Percentiles rank a stretch among this genome's conserved stretches.
These are phyloP conservation scores for Idaea aversata DNA, from an alignment of 2,888 invertebrate genomes.

Conservation along the genomic window DNA sequence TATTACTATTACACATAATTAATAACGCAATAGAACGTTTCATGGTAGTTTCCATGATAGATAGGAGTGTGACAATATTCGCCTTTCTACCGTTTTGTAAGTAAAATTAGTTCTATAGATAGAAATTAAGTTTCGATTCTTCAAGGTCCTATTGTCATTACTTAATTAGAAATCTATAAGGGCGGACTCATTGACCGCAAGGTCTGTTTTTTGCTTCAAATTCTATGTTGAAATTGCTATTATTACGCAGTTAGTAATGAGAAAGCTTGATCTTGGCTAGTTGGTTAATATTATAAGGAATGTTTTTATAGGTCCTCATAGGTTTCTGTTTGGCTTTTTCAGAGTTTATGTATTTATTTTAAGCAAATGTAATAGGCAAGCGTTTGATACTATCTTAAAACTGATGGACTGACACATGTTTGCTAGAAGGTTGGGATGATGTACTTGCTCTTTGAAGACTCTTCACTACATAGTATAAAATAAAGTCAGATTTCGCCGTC, in stretches of 20 bases:
- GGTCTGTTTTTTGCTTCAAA: conserved; percentile 59
- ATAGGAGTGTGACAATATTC: conserved; percentile 14
- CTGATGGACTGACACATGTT: no score
- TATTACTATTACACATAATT: conserved; percentile 8
- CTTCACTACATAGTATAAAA: no score
- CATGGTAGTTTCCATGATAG: conserved; percentile 13
- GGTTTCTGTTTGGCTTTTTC: not conserved
- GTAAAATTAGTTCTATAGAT: conserved; percentile 21
- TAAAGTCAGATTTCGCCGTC: no score
- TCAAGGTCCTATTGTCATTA: conserved; percentile 56
- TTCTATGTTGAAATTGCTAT: conserved; percentile 50
- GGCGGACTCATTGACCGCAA: conserved; percentile 59
- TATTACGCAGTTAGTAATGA: conserved; percentile 39
- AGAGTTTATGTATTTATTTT: not conserved
- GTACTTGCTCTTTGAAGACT: no score
- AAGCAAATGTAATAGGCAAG: no score
- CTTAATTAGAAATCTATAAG: conserved; percentile 69
- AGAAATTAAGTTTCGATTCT: conserved; percentile 19
- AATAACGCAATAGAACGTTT: conserved; percentile 11
- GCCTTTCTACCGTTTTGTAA: conserved; percentile 20
- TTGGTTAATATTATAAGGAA: conserved; percentile 1
- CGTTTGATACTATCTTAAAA: no score
- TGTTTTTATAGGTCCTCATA: not conserved
- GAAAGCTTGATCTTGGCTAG: conserved; percentile 32
- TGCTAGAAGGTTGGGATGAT: no score